Evolutionary conservation across 2,797 vertebrate genomes (phyloP).

Genomic region (Margarornis squamiger): DNA sequence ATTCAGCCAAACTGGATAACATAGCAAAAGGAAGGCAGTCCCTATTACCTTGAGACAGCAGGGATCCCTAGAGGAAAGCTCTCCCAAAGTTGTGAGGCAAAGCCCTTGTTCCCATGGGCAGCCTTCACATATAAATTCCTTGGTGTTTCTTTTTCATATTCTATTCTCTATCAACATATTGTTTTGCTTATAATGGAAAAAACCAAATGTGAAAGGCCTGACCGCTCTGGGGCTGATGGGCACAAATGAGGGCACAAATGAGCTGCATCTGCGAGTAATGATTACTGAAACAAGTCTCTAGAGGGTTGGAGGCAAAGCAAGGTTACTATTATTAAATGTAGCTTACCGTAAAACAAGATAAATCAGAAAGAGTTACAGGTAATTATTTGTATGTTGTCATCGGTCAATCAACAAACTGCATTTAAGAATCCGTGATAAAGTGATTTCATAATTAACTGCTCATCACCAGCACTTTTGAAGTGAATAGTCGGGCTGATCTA

Average conservation of each 20-base stretch:
- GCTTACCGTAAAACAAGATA: slow-evolving; percentile 42
- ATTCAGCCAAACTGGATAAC: background rate
- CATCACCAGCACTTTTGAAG: background rate
- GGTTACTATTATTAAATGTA: slow-evolving; percentile 31
- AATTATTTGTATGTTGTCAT: slow-evolving; percentile 9
- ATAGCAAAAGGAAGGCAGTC: background rate
- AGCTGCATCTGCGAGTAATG: slow-evolving; percentile 24
- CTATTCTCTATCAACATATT: background rate
- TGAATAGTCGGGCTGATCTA: background rate
- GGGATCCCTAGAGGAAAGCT: background rate
- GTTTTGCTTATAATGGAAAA: background rate
- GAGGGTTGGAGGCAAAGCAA: slow-evolving; percentile 12
- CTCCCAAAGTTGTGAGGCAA: background rate
- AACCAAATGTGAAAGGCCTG: background rate
- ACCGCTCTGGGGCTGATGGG: background rate
- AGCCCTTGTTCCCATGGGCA: background rate
- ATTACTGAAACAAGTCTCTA: background rate
- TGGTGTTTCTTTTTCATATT: background rate
- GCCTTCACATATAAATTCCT: background rate
- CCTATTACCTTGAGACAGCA: background rate
- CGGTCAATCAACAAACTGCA: slow-evolving; percentile 52
- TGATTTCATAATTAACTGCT: slow-evolving; percentile 40
- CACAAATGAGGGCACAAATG: background rate
- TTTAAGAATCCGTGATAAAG: slow-evolving; percentile 31
- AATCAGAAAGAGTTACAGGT: slow-evolving; percentile 48